Conservation (phyloP, 1,140 invertebrate species). For the Thaumatotibia leucotreta region DNA sequence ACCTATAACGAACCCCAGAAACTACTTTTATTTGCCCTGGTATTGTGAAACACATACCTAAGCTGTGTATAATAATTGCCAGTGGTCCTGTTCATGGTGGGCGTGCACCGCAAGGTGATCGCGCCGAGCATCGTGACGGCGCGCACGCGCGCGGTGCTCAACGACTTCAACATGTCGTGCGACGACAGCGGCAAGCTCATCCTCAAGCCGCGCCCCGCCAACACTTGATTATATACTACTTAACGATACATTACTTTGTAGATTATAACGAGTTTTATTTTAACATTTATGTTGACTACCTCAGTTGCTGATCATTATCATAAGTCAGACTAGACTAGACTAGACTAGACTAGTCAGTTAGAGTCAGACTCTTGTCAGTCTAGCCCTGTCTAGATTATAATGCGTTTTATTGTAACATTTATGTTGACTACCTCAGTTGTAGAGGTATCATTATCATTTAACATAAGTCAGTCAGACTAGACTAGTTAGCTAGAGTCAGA, state of each 20-base stretch:
- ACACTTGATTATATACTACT: conserved; percentile 48
- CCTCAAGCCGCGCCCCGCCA: conserved; percentile 86
- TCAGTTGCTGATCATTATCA: too few relatives aligned
- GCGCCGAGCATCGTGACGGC: conserved; percentile 97
- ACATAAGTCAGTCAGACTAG: too few relatives aligned
- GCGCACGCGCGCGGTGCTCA: conserved; percentile 90
- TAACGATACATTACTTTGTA: conserved; percentile 30
- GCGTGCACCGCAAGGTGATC: conserved; percentile 93
- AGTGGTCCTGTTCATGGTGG: conserved; percentile 92
- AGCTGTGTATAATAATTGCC: too few relatives aligned
- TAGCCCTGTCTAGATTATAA: conserved; percentile 1
- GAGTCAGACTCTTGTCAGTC: conserved; percentile 91
- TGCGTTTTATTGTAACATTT: conserved; percentile 19
- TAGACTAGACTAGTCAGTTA: conserved; percentile 96
- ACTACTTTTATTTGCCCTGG: too few relatives aligned
- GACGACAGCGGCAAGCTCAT: conserved; percentile 97
- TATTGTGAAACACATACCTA: too few relatives aligned
- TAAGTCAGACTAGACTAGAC: too few relatives aligned
- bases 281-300: too few relatives aligned
- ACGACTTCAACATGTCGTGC: conserved; percentile 87
- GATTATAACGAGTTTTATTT: conserved; percentile 12
- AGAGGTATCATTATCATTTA: too few relatives aligned
- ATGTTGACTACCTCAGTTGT: too few relatives aligned
- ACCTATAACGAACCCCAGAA: too few relatives aligned
- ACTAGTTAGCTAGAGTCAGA: conserved; percentile 93